Evolutionary conservation across 2,113 vertebrate species (phyloP).

Genomic region (Antigone vipio): DNA sequence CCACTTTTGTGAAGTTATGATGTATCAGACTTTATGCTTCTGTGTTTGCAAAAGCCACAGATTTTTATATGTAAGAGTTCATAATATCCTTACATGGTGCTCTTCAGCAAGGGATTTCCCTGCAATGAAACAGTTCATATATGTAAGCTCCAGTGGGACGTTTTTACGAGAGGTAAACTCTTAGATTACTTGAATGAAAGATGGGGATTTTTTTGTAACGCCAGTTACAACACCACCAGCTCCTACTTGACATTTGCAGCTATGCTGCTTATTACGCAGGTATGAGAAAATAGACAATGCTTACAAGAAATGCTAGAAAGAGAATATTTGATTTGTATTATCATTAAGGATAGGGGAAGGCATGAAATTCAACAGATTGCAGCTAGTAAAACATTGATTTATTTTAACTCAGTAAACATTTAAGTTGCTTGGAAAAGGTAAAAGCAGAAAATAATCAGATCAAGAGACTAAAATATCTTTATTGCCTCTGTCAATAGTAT

Average conservation of each 20-base stretch:
- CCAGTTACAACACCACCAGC: background rate
- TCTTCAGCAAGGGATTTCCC: background rate
- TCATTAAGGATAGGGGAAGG: background rate
- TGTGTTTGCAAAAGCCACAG: background rate
- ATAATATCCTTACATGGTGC: background rate
- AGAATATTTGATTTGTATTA: slow-evolving; percentile 15
- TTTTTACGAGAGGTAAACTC: background rate
- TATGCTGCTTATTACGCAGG: background rate
- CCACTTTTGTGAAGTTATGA: background rate
- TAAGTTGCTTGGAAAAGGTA: background rate
- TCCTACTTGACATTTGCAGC: background rate
- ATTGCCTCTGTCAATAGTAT: background rate
- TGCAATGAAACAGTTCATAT: background rate
- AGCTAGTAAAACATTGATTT: background rate
- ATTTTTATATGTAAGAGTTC: slow-evolving; percentile 17
- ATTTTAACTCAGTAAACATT: background rate
- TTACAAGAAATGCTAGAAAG: slow-evolving; percentile 16
- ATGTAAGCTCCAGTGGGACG: background rate
- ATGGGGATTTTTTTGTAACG: background rate
- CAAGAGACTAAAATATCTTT: background rate
- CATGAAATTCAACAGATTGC: background rate
- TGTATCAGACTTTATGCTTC: background rate
- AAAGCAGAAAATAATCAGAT: background rate
- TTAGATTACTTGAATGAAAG: background rate
- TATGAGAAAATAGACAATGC: background rate